phyloP scores from a whole-genome alignment of 2,797 vertebrate genomes.

The Protosalanx chinensis region DNA sequence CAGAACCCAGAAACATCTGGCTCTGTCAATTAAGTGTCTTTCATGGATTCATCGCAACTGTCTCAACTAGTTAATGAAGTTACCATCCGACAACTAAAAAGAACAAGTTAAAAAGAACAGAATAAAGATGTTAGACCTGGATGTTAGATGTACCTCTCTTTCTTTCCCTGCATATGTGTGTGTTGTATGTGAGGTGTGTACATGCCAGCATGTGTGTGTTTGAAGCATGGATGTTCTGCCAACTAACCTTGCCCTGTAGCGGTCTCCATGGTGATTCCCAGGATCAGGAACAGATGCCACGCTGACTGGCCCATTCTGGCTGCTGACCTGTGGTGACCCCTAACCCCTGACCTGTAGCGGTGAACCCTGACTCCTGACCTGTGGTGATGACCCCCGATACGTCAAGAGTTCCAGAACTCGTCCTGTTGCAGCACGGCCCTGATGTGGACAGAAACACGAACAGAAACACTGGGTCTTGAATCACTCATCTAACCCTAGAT shows the following conservation, averaged over 20 bases:
- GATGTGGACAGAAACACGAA: neutral
- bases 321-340: constrained; percentile 33
- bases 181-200: neutral
- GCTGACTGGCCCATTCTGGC: constrained; percentile 25
- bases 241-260: constrained; percentile 67
- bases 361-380: constrained; percentile 21
- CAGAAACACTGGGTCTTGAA: neutral
- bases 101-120: neutral
- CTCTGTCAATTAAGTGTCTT: neutral
- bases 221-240: neutral
- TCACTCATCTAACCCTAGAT: neutral
- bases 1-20: neutral
- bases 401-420: constrained; percentile 37
- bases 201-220: neutral
- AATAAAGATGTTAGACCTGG: neutral
- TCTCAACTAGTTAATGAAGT: neutral
- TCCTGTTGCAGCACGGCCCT: constrained; percentile 27
- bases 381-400: constrained; percentile 42
- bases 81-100: neutral
- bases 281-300: constrained; percentile 55
- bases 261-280: constrained; percentile 52
- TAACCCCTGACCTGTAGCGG: constrained; percentile 19
- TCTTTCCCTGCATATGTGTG: neutral
- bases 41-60: neutral
- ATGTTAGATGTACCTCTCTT: neutral